phyloP scores from a whole-genome alignment of 2,888 invertebrate species.

The Trachelus iudaicus region DNA sequence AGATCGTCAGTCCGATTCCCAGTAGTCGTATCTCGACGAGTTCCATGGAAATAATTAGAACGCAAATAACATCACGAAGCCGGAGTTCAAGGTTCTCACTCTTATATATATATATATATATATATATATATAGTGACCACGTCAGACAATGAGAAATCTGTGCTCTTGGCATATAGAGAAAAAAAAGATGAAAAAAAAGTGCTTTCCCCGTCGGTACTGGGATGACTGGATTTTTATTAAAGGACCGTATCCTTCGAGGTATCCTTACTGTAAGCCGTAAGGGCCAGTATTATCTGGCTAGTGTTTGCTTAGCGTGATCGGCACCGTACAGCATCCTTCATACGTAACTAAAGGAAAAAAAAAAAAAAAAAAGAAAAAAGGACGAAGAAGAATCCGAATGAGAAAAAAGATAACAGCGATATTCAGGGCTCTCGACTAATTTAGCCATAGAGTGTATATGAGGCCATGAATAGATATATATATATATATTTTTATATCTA shows the following conservation, averaged over 20 bases:
- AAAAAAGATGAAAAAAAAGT: background rate
- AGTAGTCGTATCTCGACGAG: background rate
- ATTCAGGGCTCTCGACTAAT: background rate
- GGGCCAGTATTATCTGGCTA: background rate
- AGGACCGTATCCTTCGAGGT: slow-evolving; percentile 1
- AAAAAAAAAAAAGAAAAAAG: background rate
- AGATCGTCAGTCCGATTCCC: background rate
- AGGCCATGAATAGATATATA: background rate
- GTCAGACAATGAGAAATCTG: background rate
- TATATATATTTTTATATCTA: background rate
- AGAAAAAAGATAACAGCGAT: background rate
- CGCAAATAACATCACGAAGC: background rate
- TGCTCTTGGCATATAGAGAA: background rate
- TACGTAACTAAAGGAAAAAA: background rate
- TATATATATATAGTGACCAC: background rate
- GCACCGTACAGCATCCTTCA: background rate
- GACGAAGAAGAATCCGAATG: background rate
- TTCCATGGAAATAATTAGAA: background rate
- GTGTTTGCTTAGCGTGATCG: slow-evolving; percentile 16
- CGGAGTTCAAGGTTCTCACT: background rate
- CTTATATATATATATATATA: background rate
- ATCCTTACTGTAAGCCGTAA: background rate
- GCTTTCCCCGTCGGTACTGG: background rate
- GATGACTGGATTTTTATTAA: background rate
- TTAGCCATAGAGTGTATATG: background rate